phyloP scores from a whole-genome alignment of 2,888 invertebrate species.

The Panzeria rudis region DNA sequence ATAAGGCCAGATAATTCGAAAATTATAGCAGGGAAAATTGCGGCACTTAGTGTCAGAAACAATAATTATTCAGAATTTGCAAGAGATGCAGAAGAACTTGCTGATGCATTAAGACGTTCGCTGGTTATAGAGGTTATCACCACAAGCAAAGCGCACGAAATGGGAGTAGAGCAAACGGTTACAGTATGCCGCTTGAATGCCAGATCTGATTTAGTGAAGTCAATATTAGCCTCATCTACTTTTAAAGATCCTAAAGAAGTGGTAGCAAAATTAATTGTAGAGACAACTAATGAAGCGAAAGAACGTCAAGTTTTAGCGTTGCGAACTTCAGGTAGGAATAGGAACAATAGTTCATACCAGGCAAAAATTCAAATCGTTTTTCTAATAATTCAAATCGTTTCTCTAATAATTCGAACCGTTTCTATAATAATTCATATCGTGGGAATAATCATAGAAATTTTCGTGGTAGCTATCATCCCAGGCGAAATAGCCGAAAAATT shows the following conservation, averaged over 20 bases:
- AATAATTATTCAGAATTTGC: no score
- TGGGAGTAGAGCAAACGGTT: constrained; percentile 42
- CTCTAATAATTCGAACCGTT: no score
- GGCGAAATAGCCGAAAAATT: not conserved
- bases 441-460: constrained; percentile 2
- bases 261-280: no score
- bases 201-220: constrained; percentile 36
- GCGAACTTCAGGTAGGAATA: not conserved
- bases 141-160: no score
- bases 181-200: constrained; percentile 32
- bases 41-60: no score
- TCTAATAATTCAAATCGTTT: no score
- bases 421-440: constrained; percentile 1
- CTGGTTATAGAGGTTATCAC: constrained; percentile 21
- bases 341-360: no score
- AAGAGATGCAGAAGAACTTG: constrained; percentile 30
- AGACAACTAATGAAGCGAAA: constrained; percentile 20
- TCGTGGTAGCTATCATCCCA: not conserved
- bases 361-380: no score
- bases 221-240: no score
- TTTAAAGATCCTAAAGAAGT: no score
- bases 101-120: constrained; percentile 33
- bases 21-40: no score
- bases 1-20: no score
- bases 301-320: constrained; percentile 22